These are phyloP conservation scores for Sarcophaga carnaria DNA, from an alignment of 2,888 invertebrate species.

Conservation along the genomic window DNA sequence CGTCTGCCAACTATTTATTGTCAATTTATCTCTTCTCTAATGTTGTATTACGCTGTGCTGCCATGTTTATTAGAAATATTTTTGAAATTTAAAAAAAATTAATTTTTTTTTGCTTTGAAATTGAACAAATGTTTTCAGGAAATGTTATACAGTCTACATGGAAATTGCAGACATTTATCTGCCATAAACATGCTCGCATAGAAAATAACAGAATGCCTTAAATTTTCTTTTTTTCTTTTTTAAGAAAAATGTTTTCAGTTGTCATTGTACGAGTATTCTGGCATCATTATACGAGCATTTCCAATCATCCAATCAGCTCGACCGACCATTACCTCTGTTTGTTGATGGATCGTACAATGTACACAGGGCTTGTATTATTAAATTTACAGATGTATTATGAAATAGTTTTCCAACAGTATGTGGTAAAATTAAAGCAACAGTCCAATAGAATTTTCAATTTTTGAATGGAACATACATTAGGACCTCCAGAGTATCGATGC, in stretches of 20 bases:
- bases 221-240: too few species aligned
- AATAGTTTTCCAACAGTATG: neutral
- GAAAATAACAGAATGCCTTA: too few species aligned
- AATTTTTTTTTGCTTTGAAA: slow-evolving; percentile 18
- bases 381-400: slow-evolving; percentile 7
- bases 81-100: too few species aligned
- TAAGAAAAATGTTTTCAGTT: too few species aligned
- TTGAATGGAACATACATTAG: too few species aligned
- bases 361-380: neutral
- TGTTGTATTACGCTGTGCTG: too few species aligned
- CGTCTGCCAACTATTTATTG: slow-evolving; percentile 5
- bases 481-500: too few species aligned
- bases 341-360: too few species aligned
- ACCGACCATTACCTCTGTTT: neutral
- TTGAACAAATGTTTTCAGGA: slow-evolving; percentile 51
- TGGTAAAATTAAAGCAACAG: neutral
- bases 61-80: too few species aligned
- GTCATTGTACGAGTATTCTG: neutral
- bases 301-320: neutral
- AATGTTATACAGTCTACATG: slow-evolving; percentile 26
- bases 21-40: too few species aligned
- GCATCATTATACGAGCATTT: neutral
- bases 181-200: neutral
- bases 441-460: too few species aligned
- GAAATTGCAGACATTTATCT: slow-evolving; percentile 9